A percentile compares a stretch with the other conserved stretches of the same genome.
These are phyloP conservation scores for Steromphala cineraria DNA, from an alignment of 2,888 invertebrate genomes.

Conservation along the genomic window DNA sequence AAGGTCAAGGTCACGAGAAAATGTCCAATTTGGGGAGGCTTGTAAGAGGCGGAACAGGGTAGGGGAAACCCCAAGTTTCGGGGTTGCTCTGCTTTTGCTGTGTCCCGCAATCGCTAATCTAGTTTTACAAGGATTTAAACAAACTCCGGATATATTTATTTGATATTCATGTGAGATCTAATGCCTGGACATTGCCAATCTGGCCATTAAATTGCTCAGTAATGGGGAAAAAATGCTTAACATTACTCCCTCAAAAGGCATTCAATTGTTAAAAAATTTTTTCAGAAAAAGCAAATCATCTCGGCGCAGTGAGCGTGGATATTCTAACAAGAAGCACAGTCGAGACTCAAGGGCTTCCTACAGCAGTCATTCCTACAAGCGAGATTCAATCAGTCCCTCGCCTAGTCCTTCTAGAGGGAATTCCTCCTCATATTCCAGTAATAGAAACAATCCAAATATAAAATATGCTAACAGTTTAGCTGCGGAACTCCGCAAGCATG, in stretches of 20 bases:
- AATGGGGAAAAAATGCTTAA: background rate
- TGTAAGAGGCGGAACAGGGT: no score
- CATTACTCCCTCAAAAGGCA: no score
- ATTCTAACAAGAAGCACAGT: conserved; percentile 6
- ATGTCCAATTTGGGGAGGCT: no score
- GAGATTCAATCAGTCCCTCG: conserved; percentile 26
- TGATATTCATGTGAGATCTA: no score
- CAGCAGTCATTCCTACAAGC: conserved; percentile 49
- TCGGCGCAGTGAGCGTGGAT: background rate
- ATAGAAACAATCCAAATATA: conserved; percentile 50
- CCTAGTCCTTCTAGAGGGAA: conserved; percentile 31
- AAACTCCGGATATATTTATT: no score
- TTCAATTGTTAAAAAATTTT: background rate
- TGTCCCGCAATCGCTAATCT: no score
- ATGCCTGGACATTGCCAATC: no score
- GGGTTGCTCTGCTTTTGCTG: no score
- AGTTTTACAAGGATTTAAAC: no score
- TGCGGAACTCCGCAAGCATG: conserved; percentile 73
- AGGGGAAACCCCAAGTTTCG: no score
- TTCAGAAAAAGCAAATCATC: conserved; percentile 24
- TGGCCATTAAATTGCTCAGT: no score
- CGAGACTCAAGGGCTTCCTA: conserved; percentile 31
- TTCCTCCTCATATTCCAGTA: conserved; percentile 30
- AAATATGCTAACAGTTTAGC: conserved; percentile 72
- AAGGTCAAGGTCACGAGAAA: no score